These are phyloP conservation scores for Danio choprae DNA, from an alignment of 2,797 vertebrate genomes.

Conservation along the genomic window DNA sequence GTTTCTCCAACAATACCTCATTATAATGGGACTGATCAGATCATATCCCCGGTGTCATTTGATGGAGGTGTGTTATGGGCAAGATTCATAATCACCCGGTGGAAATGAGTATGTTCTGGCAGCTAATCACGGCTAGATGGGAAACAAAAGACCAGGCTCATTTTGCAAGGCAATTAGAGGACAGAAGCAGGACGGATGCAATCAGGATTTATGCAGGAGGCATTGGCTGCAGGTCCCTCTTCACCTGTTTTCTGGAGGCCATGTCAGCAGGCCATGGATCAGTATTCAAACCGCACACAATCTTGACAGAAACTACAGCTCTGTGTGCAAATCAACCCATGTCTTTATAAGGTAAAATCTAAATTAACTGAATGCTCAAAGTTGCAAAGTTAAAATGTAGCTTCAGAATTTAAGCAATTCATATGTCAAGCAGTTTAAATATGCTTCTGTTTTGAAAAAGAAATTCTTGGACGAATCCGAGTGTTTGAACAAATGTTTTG, in stretches of 20 bases:
- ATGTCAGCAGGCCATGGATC: not conserved
- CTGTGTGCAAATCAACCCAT: not conserved
- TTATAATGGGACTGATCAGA: conserved; percentile 1
- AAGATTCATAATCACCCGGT: not conserved
- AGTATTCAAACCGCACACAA: conserved; percentile 30
- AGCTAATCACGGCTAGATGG: conserved; percentile 16
- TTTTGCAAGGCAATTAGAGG: conserved; percentile 46
- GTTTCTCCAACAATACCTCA: not conserved
- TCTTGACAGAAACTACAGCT: conserved; percentile 6
- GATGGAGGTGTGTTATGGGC: not conserved
- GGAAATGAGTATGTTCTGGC: conserved; percentile 5
- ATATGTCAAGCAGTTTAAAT: no score
- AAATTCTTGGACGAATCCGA: no score
- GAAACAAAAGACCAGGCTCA: conserved; percentile 23
- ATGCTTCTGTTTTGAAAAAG: no score
- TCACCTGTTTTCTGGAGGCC: not conserved
- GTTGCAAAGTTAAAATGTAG: no score
- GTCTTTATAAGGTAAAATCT: conserved; percentile 16
- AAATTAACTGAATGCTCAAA: not conserved
- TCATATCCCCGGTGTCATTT: not conserved
- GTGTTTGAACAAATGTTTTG: no score
- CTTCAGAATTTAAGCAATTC: no score
- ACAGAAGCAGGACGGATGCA: conserved; percentile 24
- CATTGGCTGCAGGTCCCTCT: conserved; percentile 3
- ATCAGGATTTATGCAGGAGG: conserved; percentile 17